Evolutionary conservation across 2,113 vertebrate genomes (phyloP), one percentile per base, ranked within the genome.

Genomic region (Odontophorus gujanensis): DNA sequence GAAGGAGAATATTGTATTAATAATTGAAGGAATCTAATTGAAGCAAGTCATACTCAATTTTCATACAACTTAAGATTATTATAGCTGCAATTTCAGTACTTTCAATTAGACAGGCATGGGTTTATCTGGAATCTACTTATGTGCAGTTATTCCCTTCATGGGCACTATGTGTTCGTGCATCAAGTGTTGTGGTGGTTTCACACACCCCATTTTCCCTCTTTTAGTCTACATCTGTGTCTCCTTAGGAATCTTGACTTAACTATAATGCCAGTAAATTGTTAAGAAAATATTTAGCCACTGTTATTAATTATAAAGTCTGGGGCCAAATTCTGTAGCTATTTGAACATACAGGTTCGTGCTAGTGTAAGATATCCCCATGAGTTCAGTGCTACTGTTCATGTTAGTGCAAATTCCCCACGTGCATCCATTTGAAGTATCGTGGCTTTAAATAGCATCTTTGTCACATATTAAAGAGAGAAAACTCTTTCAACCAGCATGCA

Each of bases 401-500:
- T 85, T 15, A 77, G 24, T 83, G 28, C 21, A 81, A 78, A 89
- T 65, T 13, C 14, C 15, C 19, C 17, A 16, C 63, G 18, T 75
- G 17, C 24, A 57, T 4, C 2, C 24, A 26, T 83, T 83, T 85
- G 40, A 72, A 90, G 11, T 77, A 36, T 74, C 65, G 28, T 30
- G 22, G 38, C 13, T 83, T 95, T 91, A 93, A 92, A 83, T 68
- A 87, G 16, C 38, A 63, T 51, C 28, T 85, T 78, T 90, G 38
- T 85, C 47, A 83, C 51, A 22, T 80, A 61, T 78, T 85, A 72
- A 85, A 91, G 63, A 67, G 11, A 57, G 5, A 15, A 80, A 80
- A 77, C 17, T 55, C 71, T 90, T 92, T 89, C 85, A 93, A 36
- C 32, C 38, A 75, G 51, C 48, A 43, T 80, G 12, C 28, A 67